A percentile compares a stretch with the other conserved stretches of the same genome.
Evolutionary conservation across 2,113 vertebrate species (phyloP).

Genomic region (Gymnobelideus leadbeateri): DNA sequence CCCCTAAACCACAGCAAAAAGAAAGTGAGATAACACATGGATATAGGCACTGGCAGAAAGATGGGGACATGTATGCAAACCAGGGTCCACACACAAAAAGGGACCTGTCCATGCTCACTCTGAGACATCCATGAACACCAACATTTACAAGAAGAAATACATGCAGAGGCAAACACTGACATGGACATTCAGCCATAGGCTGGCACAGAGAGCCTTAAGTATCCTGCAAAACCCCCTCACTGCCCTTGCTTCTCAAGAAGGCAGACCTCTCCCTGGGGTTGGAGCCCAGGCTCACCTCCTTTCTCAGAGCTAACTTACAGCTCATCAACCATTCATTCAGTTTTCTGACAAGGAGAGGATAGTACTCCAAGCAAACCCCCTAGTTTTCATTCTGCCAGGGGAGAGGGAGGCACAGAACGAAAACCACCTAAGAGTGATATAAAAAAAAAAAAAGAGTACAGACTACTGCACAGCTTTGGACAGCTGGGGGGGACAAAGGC

Average conservation of each 20-base stretch:
- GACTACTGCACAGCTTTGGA: constrained; percentile 1
- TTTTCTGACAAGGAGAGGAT: constrained; percentile 53
- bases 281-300: background rate
- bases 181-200: constrained; percentile 29
- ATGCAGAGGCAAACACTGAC: background rate
- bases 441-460: constrained; percentile 10
- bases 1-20: background rate
- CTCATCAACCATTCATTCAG: background rate
- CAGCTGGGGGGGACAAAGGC: background rate
- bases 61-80: constrained; percentile 16
- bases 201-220: background rate
- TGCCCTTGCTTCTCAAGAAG: background rate
- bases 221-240: background rate
- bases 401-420: constrained; percentile 52
- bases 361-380: constrained; percentile 60
- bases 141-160: background rate
- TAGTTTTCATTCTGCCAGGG: constrained; percentile 54
- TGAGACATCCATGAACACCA: constrained; percentile 23
- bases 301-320: constrained; percentile 3
- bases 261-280: background rate
- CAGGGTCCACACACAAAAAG: background rate
- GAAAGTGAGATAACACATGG: background rate
- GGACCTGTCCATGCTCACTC: constrained; percentile 60
- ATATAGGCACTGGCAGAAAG: background rate
- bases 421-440: constrained; percentile 67